Conservation (phyloP, 2,888 invertebrate genomes). For the Coecobrya sp. region DNA sequence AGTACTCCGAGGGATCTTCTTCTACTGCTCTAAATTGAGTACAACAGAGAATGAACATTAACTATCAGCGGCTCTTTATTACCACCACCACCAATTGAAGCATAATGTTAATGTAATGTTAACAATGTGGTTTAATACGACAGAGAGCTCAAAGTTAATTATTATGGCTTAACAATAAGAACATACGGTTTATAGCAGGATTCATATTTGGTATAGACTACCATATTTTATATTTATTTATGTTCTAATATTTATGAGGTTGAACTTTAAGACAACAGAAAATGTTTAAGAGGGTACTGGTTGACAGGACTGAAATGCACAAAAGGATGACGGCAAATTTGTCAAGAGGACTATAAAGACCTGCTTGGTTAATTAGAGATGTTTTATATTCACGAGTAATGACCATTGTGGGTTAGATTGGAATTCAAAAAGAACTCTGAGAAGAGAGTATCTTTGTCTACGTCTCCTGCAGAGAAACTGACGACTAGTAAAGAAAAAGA, state of each 20-base stretch:
- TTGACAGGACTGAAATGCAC: constrained; percentile 35
- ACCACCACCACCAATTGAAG: not conserved
- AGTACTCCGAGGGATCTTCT: not conserved
- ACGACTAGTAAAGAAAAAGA: constrained; percentile 49
- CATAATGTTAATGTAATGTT: constrained; percentile 22
- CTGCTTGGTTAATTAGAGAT: constrained; percentile 69
- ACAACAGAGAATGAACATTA: constrained; percentile 59
- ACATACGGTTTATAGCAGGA: not conserved
- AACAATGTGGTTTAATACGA: constrained; percentile 30
- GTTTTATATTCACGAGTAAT: constrained; percentile 72
- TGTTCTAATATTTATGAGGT: not conserved
- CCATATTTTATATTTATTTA: not conserved
- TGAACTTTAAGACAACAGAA: constrained; percentile 16
- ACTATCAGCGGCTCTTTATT: constrained; percentile 51
- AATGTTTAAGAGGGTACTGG: not conserved
- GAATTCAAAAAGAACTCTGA: constrained; percentile 39
- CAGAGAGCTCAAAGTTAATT: constrained; percentile 70
- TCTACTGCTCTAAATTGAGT: constrained; percentile 37
- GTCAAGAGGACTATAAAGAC: constrained; percentile 44
- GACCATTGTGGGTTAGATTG: constrained; percentile 65
- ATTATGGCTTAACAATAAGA: constrained; percentile 32
- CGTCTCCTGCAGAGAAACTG: constrained; percentile 73
- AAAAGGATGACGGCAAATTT: constrained; percentile 47
- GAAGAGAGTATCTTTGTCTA: constrained; percentile 58
- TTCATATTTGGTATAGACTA: not conserved